Conservation (phyloP, 2,113 vertebrate genomes). For the Leptobrachium leishanense region DNA sequence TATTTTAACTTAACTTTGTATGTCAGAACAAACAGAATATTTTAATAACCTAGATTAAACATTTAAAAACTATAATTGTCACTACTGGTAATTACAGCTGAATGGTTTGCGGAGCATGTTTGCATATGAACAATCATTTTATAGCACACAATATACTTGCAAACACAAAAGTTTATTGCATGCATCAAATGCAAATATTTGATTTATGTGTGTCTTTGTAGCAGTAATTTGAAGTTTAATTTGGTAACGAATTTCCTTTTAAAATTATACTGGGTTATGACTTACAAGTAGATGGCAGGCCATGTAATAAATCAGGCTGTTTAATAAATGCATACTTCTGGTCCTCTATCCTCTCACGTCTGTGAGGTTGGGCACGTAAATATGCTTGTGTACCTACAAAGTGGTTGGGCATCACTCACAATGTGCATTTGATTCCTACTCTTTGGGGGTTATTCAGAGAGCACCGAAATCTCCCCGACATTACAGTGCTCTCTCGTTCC, state of each 20-base stretch:
- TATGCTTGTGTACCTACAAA: too few species aligned
- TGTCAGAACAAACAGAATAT: too few species aligned
- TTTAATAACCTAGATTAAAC: too few species aligned
- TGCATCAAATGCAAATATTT: conserved; percentile 6
- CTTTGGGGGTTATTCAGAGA: too few species aligned
- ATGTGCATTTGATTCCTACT: too few species aligned
- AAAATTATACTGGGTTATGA: conserved; percentile 1
- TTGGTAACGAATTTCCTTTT: conserved; percentile 14
- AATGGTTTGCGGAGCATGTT: not conserved
- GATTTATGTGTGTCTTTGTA: conserved; percentile 23
- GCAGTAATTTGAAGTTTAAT: conserved; percentile 27
- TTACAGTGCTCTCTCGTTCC: too few species aligned
- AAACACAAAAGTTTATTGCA: conserved; percentile 1
- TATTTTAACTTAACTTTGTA: too few species aligned
- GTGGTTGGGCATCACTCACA: too few species aligned
- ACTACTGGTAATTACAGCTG: not conserved
- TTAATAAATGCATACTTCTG: not conserved
- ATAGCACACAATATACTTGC: not conserved
- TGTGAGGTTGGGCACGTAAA: too few species aligned
- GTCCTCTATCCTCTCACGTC: not conserved
- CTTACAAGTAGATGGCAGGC: conserved; percentile 5
- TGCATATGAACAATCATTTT: not conserved
- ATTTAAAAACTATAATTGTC: not conserved
- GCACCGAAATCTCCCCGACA: too few species aligned
- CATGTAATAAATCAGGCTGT: conserved; percentile 11